Evolutionary conservation across 2,113 vertebrate genomes (phyloP).

Genomic region (Addax nasomaculatus): DNA sequence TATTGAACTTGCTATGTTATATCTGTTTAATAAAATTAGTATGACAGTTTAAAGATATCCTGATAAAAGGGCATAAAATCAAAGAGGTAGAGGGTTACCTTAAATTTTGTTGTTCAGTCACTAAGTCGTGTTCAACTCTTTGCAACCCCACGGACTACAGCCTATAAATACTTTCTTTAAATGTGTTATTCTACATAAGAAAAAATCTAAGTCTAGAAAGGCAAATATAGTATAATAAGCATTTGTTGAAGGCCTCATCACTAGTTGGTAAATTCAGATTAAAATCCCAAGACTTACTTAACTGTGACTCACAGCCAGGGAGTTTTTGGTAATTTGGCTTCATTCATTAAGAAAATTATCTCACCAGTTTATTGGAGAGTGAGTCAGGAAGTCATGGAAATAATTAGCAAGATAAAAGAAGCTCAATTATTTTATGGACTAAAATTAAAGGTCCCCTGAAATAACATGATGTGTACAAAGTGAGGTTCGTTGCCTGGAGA

Average conservation of each 20-base stretch:
- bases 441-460: constrained; percentile 30
- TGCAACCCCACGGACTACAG: neutral
- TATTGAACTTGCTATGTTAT: neutral
- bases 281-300: neutral
- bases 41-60: neutral
- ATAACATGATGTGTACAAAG: accelerated
- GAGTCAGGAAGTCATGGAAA: neutral
- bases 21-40: neutral
- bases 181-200: neutral
- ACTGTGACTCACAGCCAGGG: neutral
- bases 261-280: neutral
- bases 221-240: neutral
- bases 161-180: neutral
- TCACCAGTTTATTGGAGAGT: neutral
- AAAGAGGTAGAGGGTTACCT: neutral
- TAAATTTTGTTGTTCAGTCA: neutral
- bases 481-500: accelerated
- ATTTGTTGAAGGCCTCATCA: neutral
- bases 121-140: neutral
- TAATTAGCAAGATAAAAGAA: neutral
- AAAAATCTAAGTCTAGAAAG: neutral
- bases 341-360: neutral
- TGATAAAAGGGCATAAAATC: neutral
- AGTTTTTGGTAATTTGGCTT: neutral
- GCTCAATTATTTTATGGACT: neutral